These are phyloP conservation scores for Tromatobia lineatoria DNA, from an alignment of 2,888 invertebrate genomes.

Conservation along the genomic window DNA sequence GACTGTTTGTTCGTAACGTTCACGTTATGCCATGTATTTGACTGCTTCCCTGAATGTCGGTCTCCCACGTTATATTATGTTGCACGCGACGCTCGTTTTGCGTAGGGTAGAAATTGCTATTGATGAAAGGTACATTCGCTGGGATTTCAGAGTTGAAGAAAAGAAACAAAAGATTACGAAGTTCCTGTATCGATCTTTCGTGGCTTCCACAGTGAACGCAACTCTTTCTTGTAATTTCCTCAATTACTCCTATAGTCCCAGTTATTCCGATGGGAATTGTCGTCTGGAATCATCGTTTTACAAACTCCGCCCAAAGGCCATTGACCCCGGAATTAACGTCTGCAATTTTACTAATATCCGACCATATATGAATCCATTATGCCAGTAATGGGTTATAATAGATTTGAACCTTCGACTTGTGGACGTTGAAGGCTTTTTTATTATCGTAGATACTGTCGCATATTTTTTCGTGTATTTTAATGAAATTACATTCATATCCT, in stretches of 20 bases:
- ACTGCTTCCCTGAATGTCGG: constrained; percentile 6
- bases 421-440: not conserved
- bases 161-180: not conserved
- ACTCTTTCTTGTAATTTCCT: constrained; percentile 10
- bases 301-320: not conserved
- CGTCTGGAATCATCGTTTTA: not conserved
- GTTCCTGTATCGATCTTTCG: constrained; percentile 17
- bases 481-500: not conserved
- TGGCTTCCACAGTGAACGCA: not conserved
- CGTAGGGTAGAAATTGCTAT: not conserved
- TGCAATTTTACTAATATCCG: not conserved
- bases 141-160: constrained; percentile 30
- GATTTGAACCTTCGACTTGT: not conserved
- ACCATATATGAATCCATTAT: not conserved
- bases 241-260: constrained; percentile 29
- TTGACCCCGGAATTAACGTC: not conserved
- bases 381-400: not conserved
- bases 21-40: not conserved
- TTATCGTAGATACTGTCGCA: not conserved
- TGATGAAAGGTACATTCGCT: constrained; percentile 11
- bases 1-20: constrained; percentile 12
- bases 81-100: constrained; percentile 11
- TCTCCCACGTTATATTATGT: not conserved
- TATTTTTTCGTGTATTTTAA: not conserved
- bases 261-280: not conserved